These are phyloP conservation scores for Echinometra lucunter DNA, from an alignment of 53 echinoderm and acorn worm species.

Conservation along the genomic window DNA sequence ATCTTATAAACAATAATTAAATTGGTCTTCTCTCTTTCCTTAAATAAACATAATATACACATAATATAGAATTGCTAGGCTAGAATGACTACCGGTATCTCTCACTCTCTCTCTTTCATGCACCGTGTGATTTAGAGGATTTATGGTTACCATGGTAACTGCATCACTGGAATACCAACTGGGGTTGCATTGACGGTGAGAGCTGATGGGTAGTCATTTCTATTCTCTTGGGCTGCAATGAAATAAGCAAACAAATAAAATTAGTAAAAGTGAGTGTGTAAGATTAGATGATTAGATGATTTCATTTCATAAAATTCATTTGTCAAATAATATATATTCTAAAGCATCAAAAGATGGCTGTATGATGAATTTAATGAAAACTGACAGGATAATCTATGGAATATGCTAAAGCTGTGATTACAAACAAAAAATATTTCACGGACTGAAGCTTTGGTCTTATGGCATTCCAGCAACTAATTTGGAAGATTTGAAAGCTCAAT, in stretches of 20 bases:
- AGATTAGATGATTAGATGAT: not conserved
- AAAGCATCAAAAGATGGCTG: not conserved
- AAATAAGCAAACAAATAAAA: not conserved
- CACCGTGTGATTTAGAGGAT: constrained; percentile 56
- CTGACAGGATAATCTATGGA: not conserved
- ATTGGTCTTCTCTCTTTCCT: constrained; percentile 66
- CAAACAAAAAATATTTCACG: not conserved
- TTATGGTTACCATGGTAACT: constrained; percentile 67
- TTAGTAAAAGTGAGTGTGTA: not conserved
- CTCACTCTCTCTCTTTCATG: constrained; percentile 48
- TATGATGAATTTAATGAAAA: not conserved
- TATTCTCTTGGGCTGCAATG: constrained; percentile 73
- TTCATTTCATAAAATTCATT: too few species aligned
- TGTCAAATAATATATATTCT: not conserved
- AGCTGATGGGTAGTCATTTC: constrained; percentile 70
- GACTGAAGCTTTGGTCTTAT: not conserved
- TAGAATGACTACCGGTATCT: constrained; percentile 55
- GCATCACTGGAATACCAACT: constrained; percentile 71
- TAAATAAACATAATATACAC: constrained; percentile 71
- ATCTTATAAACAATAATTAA: constrained; percentile 67
- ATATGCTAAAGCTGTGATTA: not conserved
- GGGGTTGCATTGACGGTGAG: constrained; percentile 66
- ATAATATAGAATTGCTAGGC: constrained; percentile 70
- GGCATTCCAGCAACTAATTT: not conserved
- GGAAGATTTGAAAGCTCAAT: not conserved